Evolutionary conservation across 2,888 invertebrate species (phyloP).

Genomic region (Plebejus melissa): DNA sequence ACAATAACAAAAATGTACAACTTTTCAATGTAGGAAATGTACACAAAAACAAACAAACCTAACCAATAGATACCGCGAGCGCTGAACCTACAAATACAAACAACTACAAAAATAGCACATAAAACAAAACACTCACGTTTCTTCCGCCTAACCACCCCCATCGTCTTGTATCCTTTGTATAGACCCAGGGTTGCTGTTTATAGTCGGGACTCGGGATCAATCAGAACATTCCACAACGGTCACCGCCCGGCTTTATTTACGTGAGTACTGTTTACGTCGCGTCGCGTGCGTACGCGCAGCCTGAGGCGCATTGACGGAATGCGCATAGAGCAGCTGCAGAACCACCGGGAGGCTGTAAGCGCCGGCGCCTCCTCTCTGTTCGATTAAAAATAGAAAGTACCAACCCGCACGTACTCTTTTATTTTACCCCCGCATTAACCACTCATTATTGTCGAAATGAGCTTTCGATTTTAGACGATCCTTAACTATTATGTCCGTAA

Average conservation of each 20-base stretch:
- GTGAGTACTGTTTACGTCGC: not conserved
- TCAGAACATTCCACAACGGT: constrained; percentile 64
- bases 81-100: constrained; percentile 37
- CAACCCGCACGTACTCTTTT: constrained; percentile 63
- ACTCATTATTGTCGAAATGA: constrained; percentile 49
- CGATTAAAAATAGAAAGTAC: constrained; percentile 77
- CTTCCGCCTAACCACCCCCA: constrained; percentile 73
- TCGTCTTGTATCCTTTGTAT: constrained; percentile 26
- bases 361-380: constrained; percentile 65
- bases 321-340: constrained; percentile 50
- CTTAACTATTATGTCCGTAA: not conserved
- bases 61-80: not conserved
- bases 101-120: not conserved
- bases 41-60: constrained; percentile 31
- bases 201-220: constrained; percentile 46
- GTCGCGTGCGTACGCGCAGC: constrained; percentile 63
- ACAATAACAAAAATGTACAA: no score
- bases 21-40: not conserved
- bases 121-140: constrained; percentile 66
- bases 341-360: constrained; percentile 64
- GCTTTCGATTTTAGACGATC: constrained; percentile 22
- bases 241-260: constrained; percentile 51
- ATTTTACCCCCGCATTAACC: constrained; percentile 64
- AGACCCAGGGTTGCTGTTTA: constrained; percentile 28
- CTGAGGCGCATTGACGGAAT: constrained; percentile 71